These are phyloP conservation scores for Clarias laeviceps DNA, from an alignment of 2,797 vertebrate species.

Conservation along the genomic window DNA sequence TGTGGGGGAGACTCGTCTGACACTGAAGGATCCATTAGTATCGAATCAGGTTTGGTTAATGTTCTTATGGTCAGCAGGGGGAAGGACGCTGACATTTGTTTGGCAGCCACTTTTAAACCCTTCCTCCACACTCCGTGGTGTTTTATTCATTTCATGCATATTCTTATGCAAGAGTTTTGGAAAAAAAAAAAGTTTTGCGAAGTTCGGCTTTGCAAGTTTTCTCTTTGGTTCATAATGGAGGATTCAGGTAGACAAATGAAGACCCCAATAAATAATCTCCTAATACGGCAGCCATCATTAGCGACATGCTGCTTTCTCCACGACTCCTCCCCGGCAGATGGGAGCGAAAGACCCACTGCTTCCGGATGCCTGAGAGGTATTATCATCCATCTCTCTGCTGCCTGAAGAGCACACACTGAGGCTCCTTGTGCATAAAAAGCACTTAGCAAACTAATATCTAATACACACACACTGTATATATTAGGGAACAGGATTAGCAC, in stretches of 20 bases:
- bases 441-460: constrained; percentile 56
- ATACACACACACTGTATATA: too few relatives aligned
- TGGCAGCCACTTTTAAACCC: neutral
- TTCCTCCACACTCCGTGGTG: neutral
- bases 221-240: neutral
- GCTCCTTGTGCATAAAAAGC: constrained; percentile 53
- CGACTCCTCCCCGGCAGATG: constrained; percentile 4
- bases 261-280: constrained; percentile 16
- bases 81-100: constrained; percentile 11
- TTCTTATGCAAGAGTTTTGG: neutral
- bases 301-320: constrained; percentile 3
- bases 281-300: constrained; percentile 42
- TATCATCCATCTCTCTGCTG: constrained; percentile 39
- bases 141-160: neutral
- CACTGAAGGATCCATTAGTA: constrained; percentile 47
- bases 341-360: neutral
- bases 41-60: constrained; percentile 51
- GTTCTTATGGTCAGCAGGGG: constrained; percentile 50
- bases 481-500: neutral
- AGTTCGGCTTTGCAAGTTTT: neutral
- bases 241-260: constrained; percentile 19
- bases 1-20: constrained; percentile 20
- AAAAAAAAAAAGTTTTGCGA: neutral
- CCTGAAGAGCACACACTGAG: constrained; percentile 33
- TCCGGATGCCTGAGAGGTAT: constrained; percentile 46